Base-by-base conservation (phyloP, 2,113 vertebrate genomes). In the Elachura formosa region DNA sequence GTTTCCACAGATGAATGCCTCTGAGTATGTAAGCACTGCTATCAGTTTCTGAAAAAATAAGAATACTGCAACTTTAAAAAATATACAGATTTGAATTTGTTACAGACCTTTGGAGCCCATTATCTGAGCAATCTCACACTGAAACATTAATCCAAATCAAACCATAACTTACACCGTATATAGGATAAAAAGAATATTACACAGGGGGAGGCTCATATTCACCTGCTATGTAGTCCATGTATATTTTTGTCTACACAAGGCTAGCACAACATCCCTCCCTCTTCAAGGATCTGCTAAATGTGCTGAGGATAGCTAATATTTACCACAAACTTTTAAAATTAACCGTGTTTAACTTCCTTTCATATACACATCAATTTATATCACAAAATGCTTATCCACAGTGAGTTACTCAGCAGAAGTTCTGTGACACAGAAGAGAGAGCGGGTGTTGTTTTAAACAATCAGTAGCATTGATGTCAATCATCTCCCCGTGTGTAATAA, bases 111-210 rank as follows among this genome's bases (percentile, higher is more conserved):
- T 93, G 84, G 72, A 85, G 89, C 90, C 25, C 91, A 63, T 73
- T 71, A 77, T 89, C 34, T 87, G 79, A 95, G 80, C 93, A 76
- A 92, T 88, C 87, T 95, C 90, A 94, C 89, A 94, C 66, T 93
- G 63, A 90, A 88, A 96, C 63, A 88, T 36, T 52, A 54, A 86
- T 78, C 71, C 77, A 12, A 96, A 92, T 79, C 69, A 64, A 94
- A 95, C 86, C 18, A 36, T 78, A 88, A 90, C 78, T 95, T 84
- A 97, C 19, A 97, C 96, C 98, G 97, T 97, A 98, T 98, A 98
- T 98, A 98, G 97, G 97, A 98, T 97, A 98, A 98, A 97, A 97
- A 97, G 91, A 95, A 82, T 97, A 98, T 98, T 98, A 98, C 98
- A 98, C 96, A 98, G 93, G 97, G 96, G 97, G 97, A 98, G 97